Base-by-base conservation (phyloP, 2,888 invertebrate species). In the Sarcophaga caerulescens region DNA sequence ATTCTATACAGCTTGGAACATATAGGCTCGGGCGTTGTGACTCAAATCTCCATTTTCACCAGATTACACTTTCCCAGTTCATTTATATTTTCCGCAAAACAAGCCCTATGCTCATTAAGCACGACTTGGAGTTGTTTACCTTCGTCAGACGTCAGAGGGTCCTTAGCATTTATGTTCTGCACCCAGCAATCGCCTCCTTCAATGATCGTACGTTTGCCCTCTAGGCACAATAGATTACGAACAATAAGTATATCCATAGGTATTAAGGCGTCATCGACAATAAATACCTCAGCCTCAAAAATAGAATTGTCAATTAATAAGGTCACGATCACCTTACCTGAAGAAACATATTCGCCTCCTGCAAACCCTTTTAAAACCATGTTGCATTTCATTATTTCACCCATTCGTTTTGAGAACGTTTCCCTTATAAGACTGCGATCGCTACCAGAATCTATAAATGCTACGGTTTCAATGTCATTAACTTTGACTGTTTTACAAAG, bases 1-100 rank as follows among this genome's bases (percentile, higher is more conserved):
- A 87, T 11, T 5, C 87, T 80, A 45, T 88, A 87, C 19, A 83
- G 84, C 52, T 84, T 11, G 65, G 8, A n/a, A 60, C 60, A 71
- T 12, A 87, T 59, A 0, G 81, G 81, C 5, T 47, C 66, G 6
- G 80, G 21, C 2, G 77, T 79, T 4, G 63, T 74, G 14, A 82
- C 12, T 23, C 52, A 3, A 12, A 87, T 85, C 44, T 84, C 60
- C 82, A 84, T 85, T 66, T 82, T 85, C 3, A 80, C 57, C 14
- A 79, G 5, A n/a, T 19, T 68, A 52, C 81, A 84, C 35, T 71
- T 87, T 8, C 81, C 85, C 21, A 84, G 47, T 21, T 84, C 81
- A 8, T 44, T 14, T 14, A 69, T 62, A 47, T 77, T 81, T 35
- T 77, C 69, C 14, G 68, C 68, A 25, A 81, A 81, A 45, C 65